These are phyloP conservation scores for Platalea minor DNA, from an alignment of 2,797 vertebrate genomes.

Conservation along the genomic window DNA sequence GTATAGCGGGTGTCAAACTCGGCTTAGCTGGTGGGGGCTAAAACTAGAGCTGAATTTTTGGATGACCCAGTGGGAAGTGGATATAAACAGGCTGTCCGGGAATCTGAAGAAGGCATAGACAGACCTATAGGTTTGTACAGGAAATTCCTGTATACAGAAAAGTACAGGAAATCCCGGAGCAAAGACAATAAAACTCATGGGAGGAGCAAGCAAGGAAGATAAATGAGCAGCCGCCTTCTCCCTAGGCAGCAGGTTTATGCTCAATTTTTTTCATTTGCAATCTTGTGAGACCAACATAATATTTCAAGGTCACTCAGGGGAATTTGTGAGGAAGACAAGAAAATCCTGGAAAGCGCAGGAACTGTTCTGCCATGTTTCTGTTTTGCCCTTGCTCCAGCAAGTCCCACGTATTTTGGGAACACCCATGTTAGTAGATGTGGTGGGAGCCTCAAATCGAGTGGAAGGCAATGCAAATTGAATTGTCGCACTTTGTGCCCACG, in stretches of 20 bases:
- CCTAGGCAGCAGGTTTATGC: background rate
- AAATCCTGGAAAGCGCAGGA: background rate
- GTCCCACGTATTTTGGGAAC: background rate
- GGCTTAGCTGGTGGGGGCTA: background rate
- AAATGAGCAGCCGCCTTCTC: background rate
- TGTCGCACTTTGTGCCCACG: background rate
- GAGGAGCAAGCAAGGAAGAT: background rate
- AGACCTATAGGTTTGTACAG: background rate
- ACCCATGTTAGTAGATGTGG: background rate
- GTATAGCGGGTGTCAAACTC: background rate
- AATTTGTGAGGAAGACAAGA: background rate
- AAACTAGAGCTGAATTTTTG: background rate
- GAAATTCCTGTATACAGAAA: slow-evolving; percentile 26
- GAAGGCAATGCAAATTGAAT: background rate
- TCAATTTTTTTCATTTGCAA: background rate
- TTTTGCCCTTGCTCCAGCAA: background rate
- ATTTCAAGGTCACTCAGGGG: background rate
- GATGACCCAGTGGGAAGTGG: background rate
- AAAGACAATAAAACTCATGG: background rate
- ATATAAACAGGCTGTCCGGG: background rate
- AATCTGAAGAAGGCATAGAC: background rate
- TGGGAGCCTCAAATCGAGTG: background rate
- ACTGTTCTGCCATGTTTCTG: background rate
- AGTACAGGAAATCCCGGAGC: background rate
- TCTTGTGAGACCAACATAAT: background rate